Evolutionary conservation across 2,888 invertebrate species (phyloP), one percentile per base, ranked within the genome.

Genomic region (Himalopsyche anomala): DNA sequence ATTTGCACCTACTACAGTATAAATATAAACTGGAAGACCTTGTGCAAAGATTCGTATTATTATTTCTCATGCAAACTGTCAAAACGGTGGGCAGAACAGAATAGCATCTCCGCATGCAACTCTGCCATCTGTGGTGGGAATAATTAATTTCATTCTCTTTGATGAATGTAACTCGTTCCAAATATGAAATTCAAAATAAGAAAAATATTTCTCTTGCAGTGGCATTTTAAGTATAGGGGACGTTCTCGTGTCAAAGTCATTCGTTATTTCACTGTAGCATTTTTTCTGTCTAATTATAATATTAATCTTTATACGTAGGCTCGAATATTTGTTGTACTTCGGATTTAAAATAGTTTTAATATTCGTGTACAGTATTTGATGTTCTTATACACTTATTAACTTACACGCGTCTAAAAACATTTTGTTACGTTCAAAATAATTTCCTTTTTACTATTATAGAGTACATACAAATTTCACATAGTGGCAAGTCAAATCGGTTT

Each of bases 121-220:
- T 15, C 74, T 36, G 74, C 74, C 74, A 74, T 74, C 74, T 74
- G 74, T 74, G 74, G 74, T 38, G 36, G 19, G 15, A 74, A 74
- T 74, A 74, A 74, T 74, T 74, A 74, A 74, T 74, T 74, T 74
- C 74, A 74, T 74, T 74, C 74, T 28, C 74, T 69, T 36, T 74
- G 74, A 74, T 74, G 74, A 74, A 74, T 74, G 74, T 38, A 74
- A 74, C 74, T 38, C 36, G 38, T 74, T 74, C 36, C 36, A 38
- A 74, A 74, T 74, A 74, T 74, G 74, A 36, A 74, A 28, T 36
- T 74, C 74, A 74, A 36, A 74, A 74, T 74, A 74, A 74, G 15
- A 74, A 69, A 74, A 74, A 74, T 74, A 74, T 74, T 74, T 36
- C 19, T 36, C 36, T 15, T 36, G 28, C 74, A 74, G 74, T 74